A percentile compares a stretch with the other conserved stretches of the same genome.
phyloP scores from a whole-genome alignment of 1,140 invertebrate species.

The Mactra quadrangularis region DNA sequence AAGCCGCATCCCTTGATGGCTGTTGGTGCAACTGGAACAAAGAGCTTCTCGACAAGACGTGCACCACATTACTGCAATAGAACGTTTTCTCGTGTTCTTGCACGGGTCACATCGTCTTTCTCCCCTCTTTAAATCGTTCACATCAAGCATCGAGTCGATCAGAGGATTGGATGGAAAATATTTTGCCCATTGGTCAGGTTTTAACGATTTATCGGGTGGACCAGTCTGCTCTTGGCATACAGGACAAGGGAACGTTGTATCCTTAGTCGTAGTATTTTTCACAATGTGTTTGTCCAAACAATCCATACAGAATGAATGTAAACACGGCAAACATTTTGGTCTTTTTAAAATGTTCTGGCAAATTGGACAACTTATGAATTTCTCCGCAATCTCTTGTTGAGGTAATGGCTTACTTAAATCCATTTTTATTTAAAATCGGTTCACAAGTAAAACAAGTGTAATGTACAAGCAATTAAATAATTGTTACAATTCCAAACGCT shows the following conservation, averaged over 20 bases:
- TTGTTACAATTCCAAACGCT: no score
- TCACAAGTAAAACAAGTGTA: no score
- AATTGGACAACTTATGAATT: conserved; percentile 43
- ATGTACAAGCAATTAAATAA: no score
- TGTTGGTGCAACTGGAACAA: conserved; percentile 32
- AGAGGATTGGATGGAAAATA: conserved; percentile 35
- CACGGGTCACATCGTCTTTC: conserved; percentile 57
- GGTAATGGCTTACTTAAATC: background rate
- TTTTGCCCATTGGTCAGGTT: conserved; percentile 51
- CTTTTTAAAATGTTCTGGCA: conserved; percentile 29
- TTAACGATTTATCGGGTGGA: conserved; percentile 6
- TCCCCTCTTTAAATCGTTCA: conserved; percentile 21
- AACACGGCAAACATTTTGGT: conserved; percentile 49
- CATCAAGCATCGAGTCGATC: conserved; percentile 30
- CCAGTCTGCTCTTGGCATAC: conserved; percentile 18
- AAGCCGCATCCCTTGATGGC: conserved; percentile 50
- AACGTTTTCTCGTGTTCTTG: conserved; percentile 10
- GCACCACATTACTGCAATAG: conserved; percentile 46
- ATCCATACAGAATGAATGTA: conserved; percentile 41
- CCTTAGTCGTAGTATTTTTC: background rate
- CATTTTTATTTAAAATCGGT: no score
- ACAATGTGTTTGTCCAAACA: conserved; percentile 31
- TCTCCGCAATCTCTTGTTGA: conserved; percentile 24
- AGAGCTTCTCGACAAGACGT: conserved; percentile 52
- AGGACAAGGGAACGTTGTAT: conserved; percentile 26